Base-by-base conservation (phyloP, 1,140 invertebrate species). In the Eriocheir sinensis region DNA sequence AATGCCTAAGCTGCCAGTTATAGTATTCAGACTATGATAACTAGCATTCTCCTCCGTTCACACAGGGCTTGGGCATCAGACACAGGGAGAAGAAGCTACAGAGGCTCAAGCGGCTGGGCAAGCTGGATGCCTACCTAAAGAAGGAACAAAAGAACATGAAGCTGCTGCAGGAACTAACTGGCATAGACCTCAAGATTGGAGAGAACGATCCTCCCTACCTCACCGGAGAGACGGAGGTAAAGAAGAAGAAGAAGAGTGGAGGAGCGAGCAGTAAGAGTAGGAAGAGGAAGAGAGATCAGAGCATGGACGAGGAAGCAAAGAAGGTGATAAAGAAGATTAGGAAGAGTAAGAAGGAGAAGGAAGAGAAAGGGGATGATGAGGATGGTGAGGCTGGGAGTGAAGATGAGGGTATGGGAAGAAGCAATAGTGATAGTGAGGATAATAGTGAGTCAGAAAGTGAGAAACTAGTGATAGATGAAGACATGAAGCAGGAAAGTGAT, bases 101-200 rank as follows among this genome's bases (percentile, higher is more conserved):
- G 81, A 38, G 41, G 40, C 41, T 93, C 2, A 53, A 85, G 32
- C 34, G 41, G 44, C 27, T 3, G 17, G 91, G 91, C 32, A 85
- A 93, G 30, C 34, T 93, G 91, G 91, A 93, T 1, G 34, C 15
- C 12, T 93, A 86, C n/a, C 91, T 93, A 30, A 48, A 93, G 53
- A 93, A 93, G 36, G 91, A 93, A 36, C 91, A 27, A 2, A 80
- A 41, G 27, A 53, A 30, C 41, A 80, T 93, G 41, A 44, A 48
- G 12, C 91, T 85, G 9, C 91, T 93, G 12, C 91, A 93, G 36
- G 91, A 93, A 86, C 81, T 93, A 17, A 93, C 91, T 32, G 44
- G 85, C 41, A 86, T 93, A 36, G 91, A 93, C 40, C 60, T 72
- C 12, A 72, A 72, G 21, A 80, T 86, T 8, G 41, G 86, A 15